A percentile compares a stretch with the other conserved stretches of the same genome.
Conservation (phyloP, 2,113 vertebrate genomes). For the Peromyscus maniculatus region DNA sequence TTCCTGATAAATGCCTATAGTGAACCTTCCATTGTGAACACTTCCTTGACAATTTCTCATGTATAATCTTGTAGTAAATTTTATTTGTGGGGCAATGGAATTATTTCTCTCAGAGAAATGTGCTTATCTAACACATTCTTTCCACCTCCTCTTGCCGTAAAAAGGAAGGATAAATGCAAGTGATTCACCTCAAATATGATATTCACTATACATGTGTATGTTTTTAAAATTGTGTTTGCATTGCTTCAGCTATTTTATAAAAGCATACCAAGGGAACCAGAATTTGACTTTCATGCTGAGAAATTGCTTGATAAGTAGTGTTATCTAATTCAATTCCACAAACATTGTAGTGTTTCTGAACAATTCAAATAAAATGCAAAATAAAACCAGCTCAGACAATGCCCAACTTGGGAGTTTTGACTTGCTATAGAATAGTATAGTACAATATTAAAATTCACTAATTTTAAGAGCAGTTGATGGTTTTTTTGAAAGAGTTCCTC, state of each 20-base stretch:
- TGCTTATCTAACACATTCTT: slow-evolving; percentile 46
- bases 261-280: background rate
- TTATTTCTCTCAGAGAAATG: slow-evolving; percentile 56
- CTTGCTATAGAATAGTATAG: background rate
- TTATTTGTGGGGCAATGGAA: slow-evolving; percentile 65
- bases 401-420: background rate
- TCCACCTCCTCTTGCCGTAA: background rate
- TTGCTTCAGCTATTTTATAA: slow-evolving; percentile 8
- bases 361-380: slow-evolving; percentile 21
- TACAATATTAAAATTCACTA: background rate
- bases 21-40: slow-evolving; percentile 56
- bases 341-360: background rate
- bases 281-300: slow-evolving; percentile 17
- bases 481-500: background rate
- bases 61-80: slow-evolving; percentile 68
- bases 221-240: slow-evolving; percentile 49
- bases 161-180: slow-evolving; percentile 19
- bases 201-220: background rate
- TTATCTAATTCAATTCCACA: slow-evolving; percentile 10
- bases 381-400: background rate
- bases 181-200: slow-evolving; percentile 35
- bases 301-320: slow-evolving; percentile 11
- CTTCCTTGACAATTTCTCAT: slow-evolving; percentile 55
- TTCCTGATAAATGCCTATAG: background rate
- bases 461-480: background rate